Evolutionary conservation across 2,888 invertebrate genomes (phyloP).

Genomic region (Eulithis testata): DNA sequence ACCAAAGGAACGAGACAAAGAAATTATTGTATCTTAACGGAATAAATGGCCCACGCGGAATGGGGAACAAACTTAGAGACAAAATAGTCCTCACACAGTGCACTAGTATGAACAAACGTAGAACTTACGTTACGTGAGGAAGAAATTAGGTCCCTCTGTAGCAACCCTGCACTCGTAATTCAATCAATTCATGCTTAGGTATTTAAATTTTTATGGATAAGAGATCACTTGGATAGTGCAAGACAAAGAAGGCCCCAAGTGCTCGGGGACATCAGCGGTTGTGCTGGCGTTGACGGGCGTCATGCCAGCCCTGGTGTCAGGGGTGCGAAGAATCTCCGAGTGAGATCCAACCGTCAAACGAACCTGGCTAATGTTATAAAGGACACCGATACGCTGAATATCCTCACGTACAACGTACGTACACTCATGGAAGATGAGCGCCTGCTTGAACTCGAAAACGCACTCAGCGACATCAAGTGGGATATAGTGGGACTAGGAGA

Average conservation of each 20-base stretch:
- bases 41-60: constrained; percentile 34
- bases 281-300: constrained; percentile 1
- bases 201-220: no score
- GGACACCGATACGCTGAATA: neutral
- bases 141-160: no score
- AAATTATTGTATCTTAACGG: constrained; percentile 37
- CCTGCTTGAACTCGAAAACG: neutral
- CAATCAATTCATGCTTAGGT: no score
- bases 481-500: neutral
- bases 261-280: neutral
- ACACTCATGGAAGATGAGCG: no score
- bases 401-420: no score
- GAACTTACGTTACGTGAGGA: no score
- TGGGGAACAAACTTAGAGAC: constrained; percentile 8
- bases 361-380: neutral
- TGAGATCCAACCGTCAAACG: neutral
- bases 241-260: neutral
- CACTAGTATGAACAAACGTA: neutral
- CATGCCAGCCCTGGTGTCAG: neutral
- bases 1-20: constrained; percentile 35
- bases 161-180: no score
- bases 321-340: neutral
- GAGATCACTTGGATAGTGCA: no score
- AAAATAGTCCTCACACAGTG: neutral
- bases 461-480: neutral